A percentile compares a stretch with the other conserved stretches of the same genome.
Evolutionary conservation across 2,113 vertebrate genomes (phyloP).

Genomic region (Porphyrio hochstetteri): DNA sequence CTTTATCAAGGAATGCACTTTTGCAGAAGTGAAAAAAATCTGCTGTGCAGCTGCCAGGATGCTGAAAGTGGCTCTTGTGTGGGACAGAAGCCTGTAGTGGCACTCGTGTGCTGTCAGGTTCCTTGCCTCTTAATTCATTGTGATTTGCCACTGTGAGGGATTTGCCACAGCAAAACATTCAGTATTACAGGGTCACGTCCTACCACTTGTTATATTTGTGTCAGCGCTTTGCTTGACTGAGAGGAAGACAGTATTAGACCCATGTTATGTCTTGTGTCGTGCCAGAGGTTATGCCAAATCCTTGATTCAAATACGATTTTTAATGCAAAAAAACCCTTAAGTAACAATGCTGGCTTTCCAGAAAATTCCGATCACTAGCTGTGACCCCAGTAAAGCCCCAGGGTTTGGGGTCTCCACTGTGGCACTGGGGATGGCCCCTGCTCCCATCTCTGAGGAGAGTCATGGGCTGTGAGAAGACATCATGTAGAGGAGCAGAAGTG

Average conservation of each 20-base stretch:
- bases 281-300: background rate
- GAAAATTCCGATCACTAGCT: background rate
- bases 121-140: background rate
- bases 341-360: background rate
- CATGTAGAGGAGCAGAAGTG: accelerated
- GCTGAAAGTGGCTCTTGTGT: background rate
- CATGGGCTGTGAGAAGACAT: background rate
- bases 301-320: background rate
- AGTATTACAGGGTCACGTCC: background rate
- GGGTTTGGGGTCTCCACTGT: background rate
- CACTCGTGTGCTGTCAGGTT: background rate
- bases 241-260: background rate
- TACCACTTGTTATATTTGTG: background rate
- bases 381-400: background rate
- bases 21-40: background rate
- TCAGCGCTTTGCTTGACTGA: background rate
- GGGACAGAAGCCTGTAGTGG: background rate
- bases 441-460: background rate
- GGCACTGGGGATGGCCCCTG: background rate
- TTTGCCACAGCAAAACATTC: background rate
- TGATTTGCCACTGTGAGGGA: background rate
- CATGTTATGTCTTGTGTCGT: background rate
- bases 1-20: slow-evolving; percentile 5
- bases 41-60: background rate
- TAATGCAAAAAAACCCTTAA: background rate